Base-by-base conservation (phyloP, 2,113 vertebrate species). In the Sphaerodactylus townsendi region DNA sequence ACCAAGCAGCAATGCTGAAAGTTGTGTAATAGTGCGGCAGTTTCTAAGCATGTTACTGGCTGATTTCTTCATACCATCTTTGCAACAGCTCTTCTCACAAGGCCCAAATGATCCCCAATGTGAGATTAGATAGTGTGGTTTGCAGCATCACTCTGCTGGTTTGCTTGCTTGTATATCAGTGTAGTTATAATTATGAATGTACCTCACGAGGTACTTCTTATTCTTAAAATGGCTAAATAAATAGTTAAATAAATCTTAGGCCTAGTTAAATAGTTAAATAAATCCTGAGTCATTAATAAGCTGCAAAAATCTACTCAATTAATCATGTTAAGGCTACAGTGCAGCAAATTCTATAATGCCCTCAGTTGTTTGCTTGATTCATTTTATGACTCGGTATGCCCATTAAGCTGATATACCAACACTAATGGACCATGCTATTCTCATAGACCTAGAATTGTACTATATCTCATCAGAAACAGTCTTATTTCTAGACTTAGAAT, bases 341-440 rank as follows among this genome's bases (percentile, higher is more conserved):
- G 62, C 46, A 70, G 50, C 39, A 5, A 80, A 91, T 87, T 91
- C 84, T 83, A 91, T 65, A 90, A 92, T 15, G 69, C 56, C 88
- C 80, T 53, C 72, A 89, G 84, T 91, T 93, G 84, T 91, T 92
- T 91, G 66, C 77, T 88, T 65, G 85, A 86, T 77, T 87, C 80
- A 77, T 89, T 91, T 88, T 39, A 30, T 28, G 84, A 86, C 84
- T 69, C 56, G 71, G 44, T 59, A 76, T 0, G 72, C 88, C 81
- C 88, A 81, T 90, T 93, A 82, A 92, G 72, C 65, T 94, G 91
- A 92, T 88, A 71, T 23, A 85, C 84, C 88, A 90, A 81, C 66
- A 74, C 74, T 88, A 94, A 94, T 85, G 87, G 3, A 53, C 76
- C 75, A 1, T 82, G 85, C 83, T 1, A 0, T 91, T 88, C 15